These are phyloP conservation scores for Phrynocephalus vlangalii DNA, from an alignment of 2,797 vertebrate genomes.

Conservation along the genomic window DNA sequence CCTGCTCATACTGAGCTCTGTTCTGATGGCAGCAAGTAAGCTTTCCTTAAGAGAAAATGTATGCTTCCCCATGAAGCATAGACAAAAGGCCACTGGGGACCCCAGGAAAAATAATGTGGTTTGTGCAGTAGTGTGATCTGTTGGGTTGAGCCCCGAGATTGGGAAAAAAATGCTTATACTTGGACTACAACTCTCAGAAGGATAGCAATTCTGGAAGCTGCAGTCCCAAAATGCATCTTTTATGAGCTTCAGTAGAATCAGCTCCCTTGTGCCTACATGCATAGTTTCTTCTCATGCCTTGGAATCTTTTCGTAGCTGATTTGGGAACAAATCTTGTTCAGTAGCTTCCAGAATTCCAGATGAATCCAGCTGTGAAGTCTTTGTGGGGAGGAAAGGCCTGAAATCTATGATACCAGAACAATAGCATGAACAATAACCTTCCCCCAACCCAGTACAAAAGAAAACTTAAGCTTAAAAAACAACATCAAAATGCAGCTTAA, in stretches of 20 bases:
- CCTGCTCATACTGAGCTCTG: background rate
- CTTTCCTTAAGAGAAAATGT: background rate
- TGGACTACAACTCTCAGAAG: background rate
- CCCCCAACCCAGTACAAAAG: conserved; percentile 44
- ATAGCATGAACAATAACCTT: conserved; percentile 38
- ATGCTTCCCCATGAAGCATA: background rate
- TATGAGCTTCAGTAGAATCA: background rate
- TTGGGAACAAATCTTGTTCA: background rate
- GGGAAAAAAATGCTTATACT: background rate
- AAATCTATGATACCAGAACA: conserved; percentile 64
- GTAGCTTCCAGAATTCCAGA: conserved; percentile 52
- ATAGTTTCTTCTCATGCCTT: background rate
- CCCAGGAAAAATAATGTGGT: background rate
- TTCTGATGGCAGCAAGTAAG: background rate
- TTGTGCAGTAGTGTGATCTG: background rate
- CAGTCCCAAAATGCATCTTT: background rate
- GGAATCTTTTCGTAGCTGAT: background rate
- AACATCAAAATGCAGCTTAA: conserved; percentile 73
- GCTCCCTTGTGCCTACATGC: no score
- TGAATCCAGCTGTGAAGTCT: conserved; percentile 45
- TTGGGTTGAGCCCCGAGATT: background rate
- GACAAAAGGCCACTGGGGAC: background rate
- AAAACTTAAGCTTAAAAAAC: conserved; percentile 37
- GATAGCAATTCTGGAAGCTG: background rate
- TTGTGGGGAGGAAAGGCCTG: conserved; percentile 48